Base-by-base conservation (phyloP, 2,797 vertebrate species). In the Eulemur albifrons region DNA sequence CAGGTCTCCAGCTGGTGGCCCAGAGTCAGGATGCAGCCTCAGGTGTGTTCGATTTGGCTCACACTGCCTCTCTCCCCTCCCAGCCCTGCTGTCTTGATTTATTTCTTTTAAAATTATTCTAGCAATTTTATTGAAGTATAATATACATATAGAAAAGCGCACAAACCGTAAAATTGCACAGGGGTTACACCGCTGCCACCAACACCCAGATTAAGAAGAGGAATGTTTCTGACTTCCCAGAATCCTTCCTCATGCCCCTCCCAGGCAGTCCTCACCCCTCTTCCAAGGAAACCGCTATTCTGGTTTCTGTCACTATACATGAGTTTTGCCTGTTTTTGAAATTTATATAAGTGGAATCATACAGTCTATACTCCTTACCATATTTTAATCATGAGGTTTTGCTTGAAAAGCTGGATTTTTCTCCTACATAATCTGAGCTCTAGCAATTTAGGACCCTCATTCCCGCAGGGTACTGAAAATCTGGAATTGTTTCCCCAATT, bases 61-160 rank as follows among this genome's bases (percentile, higher is more conserved):
- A 5, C 0, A 0, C 20, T 25, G 32, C 2, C 65, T 27, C 4
- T 69, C 50, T 82, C 54, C 92, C 38, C 38, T 72, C 88, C 88
- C 11, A 38, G 69, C 21, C 59, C 76, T 21, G 30, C 23, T 5
- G 20, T 50, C 77, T 76, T 40, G 30, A 40, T 76, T 67, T 43
- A 40, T 90, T 92, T 96, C 73, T 67, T 89, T 88, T 95, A 72
- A 88, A 94, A 69, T 73, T 54, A 80, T 93, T 63, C 92, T 80
- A 90, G 79, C 69, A 40, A 90, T 94, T 91, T 91, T 89, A 70
- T 11, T 45, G 50, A 88, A 69, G 21, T 77, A 43, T 72, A 77
- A 48, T 43, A 59, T 17, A 65, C 40, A 27, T 7, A 82, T 10
- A 75, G 67, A 90, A 80, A 86, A 14, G 32, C 21, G 4, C 21